phyloP scores from a whole-genome alignment of 1,140 invertebrate genomes.

The Drosophila kurseongensis region DNA sequence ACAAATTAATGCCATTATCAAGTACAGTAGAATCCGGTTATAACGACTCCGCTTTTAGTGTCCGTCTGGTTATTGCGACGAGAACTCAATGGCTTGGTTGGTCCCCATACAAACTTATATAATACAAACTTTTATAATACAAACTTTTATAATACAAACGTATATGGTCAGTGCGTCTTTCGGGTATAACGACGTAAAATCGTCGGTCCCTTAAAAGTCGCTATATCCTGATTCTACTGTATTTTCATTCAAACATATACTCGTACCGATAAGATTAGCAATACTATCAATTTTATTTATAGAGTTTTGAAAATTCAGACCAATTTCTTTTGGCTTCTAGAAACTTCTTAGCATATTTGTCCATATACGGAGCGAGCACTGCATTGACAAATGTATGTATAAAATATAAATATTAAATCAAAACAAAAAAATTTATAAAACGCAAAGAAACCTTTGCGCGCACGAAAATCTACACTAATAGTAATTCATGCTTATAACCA shows the following conservation, averaged over 20 bases:
- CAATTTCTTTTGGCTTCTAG: conserved; percentile 9
- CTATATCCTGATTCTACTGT: too few species aligned
- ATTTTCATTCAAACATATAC: conserved; percentile 3
- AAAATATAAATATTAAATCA: background rate
- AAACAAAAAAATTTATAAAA: conserved; percentile 7
- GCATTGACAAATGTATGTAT: background rate
- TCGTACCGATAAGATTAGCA: conserved; percentile 12
- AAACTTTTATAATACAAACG: too few species aligned
- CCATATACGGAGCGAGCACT: background rate
- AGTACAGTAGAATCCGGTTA: too few species aligned
- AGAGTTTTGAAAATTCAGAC: background rate
- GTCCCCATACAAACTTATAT: too few species aligned
- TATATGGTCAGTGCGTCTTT: too few species aligned
- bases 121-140: too few species aligned
- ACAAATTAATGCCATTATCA: background rate
- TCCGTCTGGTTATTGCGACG: too few species aligned
- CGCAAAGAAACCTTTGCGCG: background rate
- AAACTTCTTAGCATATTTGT: background rate
- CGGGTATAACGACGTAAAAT: too few species aligned
- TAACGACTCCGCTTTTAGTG: too few species aligned
- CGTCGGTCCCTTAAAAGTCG: too few species aligned
- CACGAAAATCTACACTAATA: conserved; percentile 3
- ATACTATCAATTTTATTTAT: conserved; percentile 5
- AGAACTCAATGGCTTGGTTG: too few species aligned
- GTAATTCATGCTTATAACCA: conserved; percentile 34